These are phyloP conservation scores for Laothoe populi DNA, from an alignment of 2,888 invertebrate genomes.

Conservation along the genomic window DNA sequence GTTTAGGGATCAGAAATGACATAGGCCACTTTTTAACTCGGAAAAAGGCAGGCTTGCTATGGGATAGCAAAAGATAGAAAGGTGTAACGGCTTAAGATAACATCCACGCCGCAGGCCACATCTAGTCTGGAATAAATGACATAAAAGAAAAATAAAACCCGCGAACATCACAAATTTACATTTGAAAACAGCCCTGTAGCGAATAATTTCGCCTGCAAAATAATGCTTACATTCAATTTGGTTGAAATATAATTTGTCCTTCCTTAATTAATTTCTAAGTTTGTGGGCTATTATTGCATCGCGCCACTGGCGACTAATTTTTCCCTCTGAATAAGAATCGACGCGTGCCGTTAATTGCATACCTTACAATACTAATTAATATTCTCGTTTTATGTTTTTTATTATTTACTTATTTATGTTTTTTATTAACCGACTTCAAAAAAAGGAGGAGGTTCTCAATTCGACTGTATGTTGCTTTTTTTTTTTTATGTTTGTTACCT, in stretches of 20 bases:
- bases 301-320: constrained; percentile 48
- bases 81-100: too few relatives aligned
- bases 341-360: constrained; percentile 15
- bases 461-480: too few relatives aligned
- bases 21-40: too few relatives aligned
- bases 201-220: constrained; percentile 55
- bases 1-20: too few relatives aligned
- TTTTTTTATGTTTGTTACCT: too few relatives aligned
- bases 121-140: constrained; percentile 25
- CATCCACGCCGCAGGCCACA: too few relatives aligned
- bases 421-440: too few relatives aligned
- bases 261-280: constrained; percentile 66
- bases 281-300: constrained; percentile 53
- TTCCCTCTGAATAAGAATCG: constrained; percentile 33
- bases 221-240: constrained; percentile 62
- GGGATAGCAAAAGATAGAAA: too few relatives aligned
- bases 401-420: too few relatives aligned
- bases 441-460: too few relatives aligned
- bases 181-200: constrained; percentile 54
- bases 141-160: constrained; percentile 18
- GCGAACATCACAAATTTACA: constrained; percentile 50
- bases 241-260: constrained; percentile 62
- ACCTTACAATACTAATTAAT: not conserved
- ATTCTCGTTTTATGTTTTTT: constrained; percentile 1
- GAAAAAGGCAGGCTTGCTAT: too few relatives aligned